Percentiles rank a stretch among this genome's conserved stretches.
phyloP scores from a whole-genome alignment of 2,113 vertebrate species.

The Boulengeromyrus knoepffleri region DNA sequence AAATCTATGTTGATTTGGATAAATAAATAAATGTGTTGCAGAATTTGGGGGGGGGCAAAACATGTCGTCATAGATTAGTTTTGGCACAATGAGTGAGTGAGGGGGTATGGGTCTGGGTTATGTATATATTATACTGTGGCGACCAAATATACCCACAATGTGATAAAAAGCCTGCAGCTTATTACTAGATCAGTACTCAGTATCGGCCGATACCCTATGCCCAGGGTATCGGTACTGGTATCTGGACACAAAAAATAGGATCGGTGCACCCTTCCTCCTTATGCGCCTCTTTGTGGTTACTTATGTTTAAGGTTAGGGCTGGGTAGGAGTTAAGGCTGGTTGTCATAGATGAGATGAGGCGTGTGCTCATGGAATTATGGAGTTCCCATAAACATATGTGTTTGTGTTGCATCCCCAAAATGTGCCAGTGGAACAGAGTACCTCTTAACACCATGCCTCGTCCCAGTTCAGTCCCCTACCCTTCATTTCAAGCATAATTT shows the following conservation, averaged over 20 bases:
- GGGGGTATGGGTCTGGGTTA: neutral
- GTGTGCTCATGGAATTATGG: neutral
- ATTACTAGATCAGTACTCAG: too few relatives aligned
- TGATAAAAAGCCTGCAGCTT: neutral
- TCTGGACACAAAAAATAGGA: too few relatives aligned
- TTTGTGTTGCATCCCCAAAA: neutral
- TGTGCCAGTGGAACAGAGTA: neutral
- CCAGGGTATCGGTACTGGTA: too few relatives aligned
- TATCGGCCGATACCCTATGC: too few relatives aligned
- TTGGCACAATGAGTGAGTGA: neutral
- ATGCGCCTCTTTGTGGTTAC: neutral
- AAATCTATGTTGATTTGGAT: neutral
- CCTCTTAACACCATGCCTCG: neutral
- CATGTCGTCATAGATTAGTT: neutral
- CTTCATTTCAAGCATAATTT: neutral
- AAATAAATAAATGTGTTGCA: neutral
- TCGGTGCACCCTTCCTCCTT: too few relatives aligned
- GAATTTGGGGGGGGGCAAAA: neutral
- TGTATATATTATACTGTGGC: neutral
- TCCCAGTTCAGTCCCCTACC: neutral
- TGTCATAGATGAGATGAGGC: neutral
- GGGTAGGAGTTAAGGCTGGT: neutral
- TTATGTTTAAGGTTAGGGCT: neutral
- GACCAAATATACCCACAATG: neutral
- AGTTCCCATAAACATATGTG: neutral